Percentiles rank a stretch among this genome's conserved stretches.
Evolutionary conservation across 2,113 vertebrate genomes (phyloP).

Genomic region (Bucco capensis): DNA sequence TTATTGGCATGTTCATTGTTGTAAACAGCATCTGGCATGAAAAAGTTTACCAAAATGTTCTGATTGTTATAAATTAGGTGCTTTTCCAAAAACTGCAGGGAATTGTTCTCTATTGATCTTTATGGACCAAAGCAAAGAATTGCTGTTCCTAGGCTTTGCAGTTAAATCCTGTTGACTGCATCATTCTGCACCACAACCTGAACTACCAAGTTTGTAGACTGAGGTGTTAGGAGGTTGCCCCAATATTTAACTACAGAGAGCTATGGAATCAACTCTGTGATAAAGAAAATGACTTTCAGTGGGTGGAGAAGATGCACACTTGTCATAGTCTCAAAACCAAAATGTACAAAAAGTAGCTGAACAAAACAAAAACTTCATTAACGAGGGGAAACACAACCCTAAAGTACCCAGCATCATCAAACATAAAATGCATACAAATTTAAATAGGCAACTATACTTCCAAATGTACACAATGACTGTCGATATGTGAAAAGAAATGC

Average conservation of each 20-base stretch:
- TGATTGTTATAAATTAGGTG: conserved; percentile 82
- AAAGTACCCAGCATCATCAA: conserved; percentile 68
- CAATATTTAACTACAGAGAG: conserved; percentile 61
- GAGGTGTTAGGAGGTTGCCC: conserved; percentile 64
- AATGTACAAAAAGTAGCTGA: conserved; percentile 70
- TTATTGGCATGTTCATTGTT: conserved; percentile 96
- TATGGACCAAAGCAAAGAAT: conserved; percentile 69
- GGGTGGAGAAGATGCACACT: conserved; percentile 67
- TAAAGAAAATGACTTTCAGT: conserved; percentile 61
- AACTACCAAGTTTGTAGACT: conserved; percentile 56
- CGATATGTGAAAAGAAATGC: conserved; percentile 67
- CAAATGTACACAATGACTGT: conserved; percentile 64
- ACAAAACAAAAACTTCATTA: conserved; percentile 68
- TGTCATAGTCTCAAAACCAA: conserved; percentile 61
- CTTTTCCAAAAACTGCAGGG: conserved; percentile 69
- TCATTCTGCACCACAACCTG: conserved; percentile 59
- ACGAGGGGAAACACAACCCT: conserved; percentile 67
- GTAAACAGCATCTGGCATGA: conserved; percentile 93
- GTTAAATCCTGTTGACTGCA: conserved; percentile 66
- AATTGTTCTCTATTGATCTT: conserved; percentile 70
- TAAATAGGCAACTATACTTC: conserved; percentile 66
- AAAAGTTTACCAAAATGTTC: conserved; percentile 82
- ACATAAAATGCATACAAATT: conserved; percentile 66
- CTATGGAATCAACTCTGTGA: conserved; percentile 64
- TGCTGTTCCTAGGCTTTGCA: conserved; percentile 66